A percentile compares a stretch with the other conserved stretches of the same genome.
Evolutionary conservation across 2,797 vertebrate genomes (phyloP).

Genomic region (Lindbergichthys nudifrons): DNA sequence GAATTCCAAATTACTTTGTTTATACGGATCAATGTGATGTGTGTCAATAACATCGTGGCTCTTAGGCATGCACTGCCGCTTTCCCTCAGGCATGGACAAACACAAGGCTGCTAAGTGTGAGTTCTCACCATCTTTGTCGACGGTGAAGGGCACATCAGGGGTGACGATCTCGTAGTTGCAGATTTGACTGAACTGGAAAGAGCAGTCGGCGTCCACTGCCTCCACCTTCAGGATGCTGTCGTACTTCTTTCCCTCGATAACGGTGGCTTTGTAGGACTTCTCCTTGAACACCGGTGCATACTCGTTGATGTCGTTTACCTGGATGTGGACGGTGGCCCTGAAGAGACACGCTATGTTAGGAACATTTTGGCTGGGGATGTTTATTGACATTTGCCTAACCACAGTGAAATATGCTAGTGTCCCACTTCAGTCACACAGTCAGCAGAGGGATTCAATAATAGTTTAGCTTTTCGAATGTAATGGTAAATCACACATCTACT

Average conservation of each 20-base stretch:
- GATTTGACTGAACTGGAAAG: slow-evolving; percentile 98
- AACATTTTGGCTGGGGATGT: not conserved
- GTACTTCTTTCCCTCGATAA: slow-evolving; percentile 90
- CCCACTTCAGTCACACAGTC: not conserved
- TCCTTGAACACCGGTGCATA: slow-evolving; percentile 96
- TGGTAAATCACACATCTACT: not conserved
- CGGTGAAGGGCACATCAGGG: slow-evolving; percentile 92
- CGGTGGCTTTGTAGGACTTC: slow-evolving; percentile 95
- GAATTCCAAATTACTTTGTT: slow-evolving; percentile 63
- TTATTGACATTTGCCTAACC: not conserved
- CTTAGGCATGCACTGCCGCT: slow-evolving; percentile 14
- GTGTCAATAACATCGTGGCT: slow-evolving; percentile 51
- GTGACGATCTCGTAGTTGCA: slow-evolving; percentile 98
- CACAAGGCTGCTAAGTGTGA: not conserved
- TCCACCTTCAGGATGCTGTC: slow-evolving; percentile 94
- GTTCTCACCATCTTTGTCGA: slow-evolving; percentile 95
- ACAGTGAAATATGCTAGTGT: not conserved
- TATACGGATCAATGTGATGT: slow-evolving; percentile 55
- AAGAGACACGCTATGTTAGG: slow-evolving; percentile 14
- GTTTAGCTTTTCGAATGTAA: slow-evolving; percentile 7
- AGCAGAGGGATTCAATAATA: slow-evolving; percentile 5
- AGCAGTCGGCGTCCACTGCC: slow-evolving; percentile 96
- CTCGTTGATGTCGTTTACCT: slow-evolving; percentile 97
- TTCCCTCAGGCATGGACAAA: not conserved
- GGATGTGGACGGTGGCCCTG: slow-evolving; percentile 97